A percentile compares a stretch with the other conserved stretches of the same genome.
Evolutionary conservation across 2,797 vertebrate genomes (phyloP).

Genomic region (Ctenopoma kingsleyae): DNA sequence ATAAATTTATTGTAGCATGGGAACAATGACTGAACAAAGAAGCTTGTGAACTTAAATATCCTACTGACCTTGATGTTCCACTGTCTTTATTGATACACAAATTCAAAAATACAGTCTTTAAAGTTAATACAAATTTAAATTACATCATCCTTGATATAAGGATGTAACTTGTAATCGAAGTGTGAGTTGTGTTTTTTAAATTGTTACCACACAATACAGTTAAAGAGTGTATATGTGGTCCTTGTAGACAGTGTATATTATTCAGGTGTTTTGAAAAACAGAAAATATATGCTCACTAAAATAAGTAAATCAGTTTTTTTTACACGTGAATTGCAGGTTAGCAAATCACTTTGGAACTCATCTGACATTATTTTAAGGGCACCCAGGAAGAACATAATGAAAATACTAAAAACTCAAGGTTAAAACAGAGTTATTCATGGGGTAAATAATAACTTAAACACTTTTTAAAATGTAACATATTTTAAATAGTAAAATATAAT

Average conservation of each 20-base stretch:
- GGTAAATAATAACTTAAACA: not conserved
- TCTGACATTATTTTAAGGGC: not conserved
- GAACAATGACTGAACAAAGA: conserved; percentile 62
- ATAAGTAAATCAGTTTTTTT: not conserved
- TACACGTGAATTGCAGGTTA: not conserved
- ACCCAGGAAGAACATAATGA: too few species aligned
- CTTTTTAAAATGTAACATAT: not conserved
- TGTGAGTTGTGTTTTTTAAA: not conserved
- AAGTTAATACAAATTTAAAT: conserved; percentile 6
- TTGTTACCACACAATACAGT: not conserved
- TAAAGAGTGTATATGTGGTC: not conserved
- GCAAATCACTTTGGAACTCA: not conserved
- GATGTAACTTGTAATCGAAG: not conserved
- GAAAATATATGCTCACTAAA: not conserved
- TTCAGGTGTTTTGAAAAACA: not conserved
- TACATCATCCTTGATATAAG: not conserved
- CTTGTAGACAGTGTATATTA: not conserved
- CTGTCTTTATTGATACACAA: conserved; percentile 15
- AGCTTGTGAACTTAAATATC: conserved; percentile 49
- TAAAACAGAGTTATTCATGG: not conserved
- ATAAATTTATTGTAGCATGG: conserved; percentile 63
- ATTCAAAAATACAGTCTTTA: conserved; percentile 1
- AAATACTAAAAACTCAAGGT: too few species aligned
- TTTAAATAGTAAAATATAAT: not conserved
- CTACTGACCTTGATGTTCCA: conserved; percentile 47